phyloP scores from a whole-genome alignment of 2,797 vertebrate genomes.

The Catamblyrhynchus diadema region DNA sequence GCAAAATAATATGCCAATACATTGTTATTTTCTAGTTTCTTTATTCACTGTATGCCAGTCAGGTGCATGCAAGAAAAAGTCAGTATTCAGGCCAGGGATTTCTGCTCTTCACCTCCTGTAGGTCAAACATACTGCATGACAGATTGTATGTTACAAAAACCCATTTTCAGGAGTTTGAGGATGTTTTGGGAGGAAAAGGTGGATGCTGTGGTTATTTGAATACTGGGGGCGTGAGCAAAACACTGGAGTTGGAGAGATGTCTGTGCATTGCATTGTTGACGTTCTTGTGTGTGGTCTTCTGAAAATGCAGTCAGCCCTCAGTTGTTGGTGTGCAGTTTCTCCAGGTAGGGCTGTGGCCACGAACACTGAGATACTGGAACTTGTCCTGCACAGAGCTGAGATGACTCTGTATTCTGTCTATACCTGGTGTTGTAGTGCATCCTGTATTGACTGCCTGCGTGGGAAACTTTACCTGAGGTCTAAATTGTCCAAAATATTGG shows the following conservation, averaged over 20 bases:
- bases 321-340: rapidly evolving
- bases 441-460: not conserved
- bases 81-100: not conserved
- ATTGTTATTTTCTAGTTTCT: not conserved
- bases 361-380: not conserved
- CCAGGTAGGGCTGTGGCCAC: rapidly evolving
- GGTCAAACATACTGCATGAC: not conserved
- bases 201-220: not conserved
- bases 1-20: not conserved
- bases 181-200: not conserved
- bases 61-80: not conserved
- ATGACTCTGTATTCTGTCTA: not conserved
- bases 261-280: not conserved
- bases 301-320: not conserved
- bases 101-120: not conserved
- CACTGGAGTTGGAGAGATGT: not conserved
- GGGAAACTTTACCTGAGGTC: not conserved
- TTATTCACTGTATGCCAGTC: not conserved
- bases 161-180: not conserved
- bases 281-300: not conserved
- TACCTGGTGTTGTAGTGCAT: not conserved
- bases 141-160: not conserved
- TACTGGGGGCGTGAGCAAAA: not conserved
- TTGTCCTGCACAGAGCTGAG: not conserved
- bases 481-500: not conserved